A percentile compares a stretch with the other conserved stretches of the same genome.
These are phyloP conservation scores for Puntigrus tetrazona DNA, from an alignment of 2,113 vertebrate species.

Conservation along the genomic window DNA sequence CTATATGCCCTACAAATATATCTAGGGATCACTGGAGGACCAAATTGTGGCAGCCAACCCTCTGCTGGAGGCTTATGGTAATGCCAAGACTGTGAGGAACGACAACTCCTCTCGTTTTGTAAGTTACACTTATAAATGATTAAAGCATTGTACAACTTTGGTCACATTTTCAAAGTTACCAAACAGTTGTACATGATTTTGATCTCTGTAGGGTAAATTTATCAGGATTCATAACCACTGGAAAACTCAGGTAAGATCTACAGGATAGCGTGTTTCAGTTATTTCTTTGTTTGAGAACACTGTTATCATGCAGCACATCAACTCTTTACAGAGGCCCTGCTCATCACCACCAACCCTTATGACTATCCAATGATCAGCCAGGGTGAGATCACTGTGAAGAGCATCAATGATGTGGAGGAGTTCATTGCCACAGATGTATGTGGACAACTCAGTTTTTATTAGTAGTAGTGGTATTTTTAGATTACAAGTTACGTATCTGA, in stretches of 20 bases:
- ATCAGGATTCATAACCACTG: slow-evolving; percentile 81
- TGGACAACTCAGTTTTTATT: no score
- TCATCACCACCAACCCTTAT: slow-evolving; percentile 87
- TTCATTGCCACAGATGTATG: background rate
- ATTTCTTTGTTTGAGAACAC: no score
- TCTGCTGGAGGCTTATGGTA: slow-evolving; percentile 55
- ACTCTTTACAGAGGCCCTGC: slow-evolving; percentile 76
- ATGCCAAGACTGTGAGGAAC: slow-evolving; percentile 82
- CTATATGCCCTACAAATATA: background rate
- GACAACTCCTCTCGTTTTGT: slow-evolving; percentile 79
- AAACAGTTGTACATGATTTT: background rate
- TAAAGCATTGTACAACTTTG: background rate
- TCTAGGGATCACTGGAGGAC: slow-evolving; percentile 83
- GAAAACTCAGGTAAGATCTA: slow-evolving; percentile 75
- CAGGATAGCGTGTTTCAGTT: background rate
- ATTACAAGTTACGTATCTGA: background rate
- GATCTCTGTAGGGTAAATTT: slow-evolving; percentile 76
- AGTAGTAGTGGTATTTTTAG: background rate
- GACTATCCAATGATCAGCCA: slow-evolving; percentile 77
- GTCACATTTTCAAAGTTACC: slow-evolving; percentile 51
- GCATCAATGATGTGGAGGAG: background rate
- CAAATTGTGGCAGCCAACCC: slow-evolving; percentile 68
- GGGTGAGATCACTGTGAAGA: background rate
- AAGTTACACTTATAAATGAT: slow-evolving; percentile 55
- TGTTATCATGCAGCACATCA: no score